A percentile compares a stretch with the other conserved stretches of the same genome.
Conservation (phyloP, 2,113 vertebrate species). For the Neolamprologus modestus region DNA sequence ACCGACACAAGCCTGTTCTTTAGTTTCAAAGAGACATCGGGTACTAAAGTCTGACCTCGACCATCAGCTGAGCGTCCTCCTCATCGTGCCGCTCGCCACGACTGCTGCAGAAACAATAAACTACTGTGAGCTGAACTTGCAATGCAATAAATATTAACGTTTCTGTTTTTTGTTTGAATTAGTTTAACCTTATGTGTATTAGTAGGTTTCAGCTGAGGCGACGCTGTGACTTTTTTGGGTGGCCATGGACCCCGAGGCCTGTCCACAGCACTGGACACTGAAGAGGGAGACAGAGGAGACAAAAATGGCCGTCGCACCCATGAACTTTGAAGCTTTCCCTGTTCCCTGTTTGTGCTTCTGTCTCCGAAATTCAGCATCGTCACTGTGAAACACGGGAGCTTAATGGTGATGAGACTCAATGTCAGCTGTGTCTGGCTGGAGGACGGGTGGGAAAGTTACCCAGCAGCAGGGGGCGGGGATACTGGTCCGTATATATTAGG, state of each 20-base stretch:
- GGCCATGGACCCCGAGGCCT: not conserved
- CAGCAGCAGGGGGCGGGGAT: not conserved
- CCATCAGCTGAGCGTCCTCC: not conserved
- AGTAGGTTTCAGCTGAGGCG: not conserved
- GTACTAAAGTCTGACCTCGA: not conserved
- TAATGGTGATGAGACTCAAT: not conserved
- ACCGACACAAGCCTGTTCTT: fast-evolving
- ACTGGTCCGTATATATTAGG: not conserved
- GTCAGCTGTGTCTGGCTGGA: not conserved
- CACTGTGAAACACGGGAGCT: not conserved
- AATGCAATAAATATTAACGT: fast-evolving
- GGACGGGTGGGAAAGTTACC: not conserved
- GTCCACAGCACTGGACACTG: not conserved
- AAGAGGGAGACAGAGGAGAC: not conserved
- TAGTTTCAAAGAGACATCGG: not conserved
- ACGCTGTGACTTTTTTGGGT: not conserved
- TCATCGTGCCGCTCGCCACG: not conserved
- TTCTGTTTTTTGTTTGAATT: not conserved
- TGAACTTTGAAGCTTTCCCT: not conserved
- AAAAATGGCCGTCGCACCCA: not conserved
- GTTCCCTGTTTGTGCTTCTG: fast-evolving
- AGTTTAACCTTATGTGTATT: not conserved
- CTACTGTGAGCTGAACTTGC: not conserved
- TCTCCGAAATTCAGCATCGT: not conserved
- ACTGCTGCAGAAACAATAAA: not conserved